Evolutionary conservation across 2,888 invertebrate species (phyloP), one percentile per base, ranked within the genome.

Genomic region (Acronicta leporina): DNA sequence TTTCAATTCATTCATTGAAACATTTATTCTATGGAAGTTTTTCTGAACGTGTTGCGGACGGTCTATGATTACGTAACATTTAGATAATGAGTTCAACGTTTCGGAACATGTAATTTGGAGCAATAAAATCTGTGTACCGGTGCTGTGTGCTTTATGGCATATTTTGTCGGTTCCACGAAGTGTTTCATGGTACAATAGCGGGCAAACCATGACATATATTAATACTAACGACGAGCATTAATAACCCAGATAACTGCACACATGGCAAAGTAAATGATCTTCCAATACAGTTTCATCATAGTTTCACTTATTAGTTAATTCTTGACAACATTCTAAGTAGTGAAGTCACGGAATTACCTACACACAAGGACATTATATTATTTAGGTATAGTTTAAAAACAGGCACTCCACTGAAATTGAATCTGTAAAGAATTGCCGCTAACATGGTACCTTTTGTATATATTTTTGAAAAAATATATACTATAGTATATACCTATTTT

Each of bases 31-130:
- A 70, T 69, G 64, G 56, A 61, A 62, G 55, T 75, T 75, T 76
- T 77, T 74, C 56, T 43, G 70, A 64, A 61, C 48, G 58, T 55
- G 59, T 68, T 61, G 73, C 76, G 63, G 77, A 65, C 65, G 67
- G 56, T 55, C 67, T 63, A 63, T 73, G 60, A 61, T 77, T 77
- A 73, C 63, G 67, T 68, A 76, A 77, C 62, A 74, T 76, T 69
- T 74, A 50, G 70, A 82, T 82, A 82, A 73, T 75, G 77, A 75
- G 73, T 74, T 80, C 82, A 86, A 83, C 73, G 83, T 83, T 84
- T 84, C 73, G 82, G 80, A 85, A 86, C 84, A 73, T 86, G 80
- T 87, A 86, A 87, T 87, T 88, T 85, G 71, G 70, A 75, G 85
- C 83, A 81, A 87, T 88, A 86, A 86, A 87, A 81, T 79, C 63